A percentile compares a stretch with the other conserved stretches of the same genome.
Evolutionary conservation across 2,797 vertebrate species (phyloP).

Genomic region (Phyllotis vaccarum): DNA sequence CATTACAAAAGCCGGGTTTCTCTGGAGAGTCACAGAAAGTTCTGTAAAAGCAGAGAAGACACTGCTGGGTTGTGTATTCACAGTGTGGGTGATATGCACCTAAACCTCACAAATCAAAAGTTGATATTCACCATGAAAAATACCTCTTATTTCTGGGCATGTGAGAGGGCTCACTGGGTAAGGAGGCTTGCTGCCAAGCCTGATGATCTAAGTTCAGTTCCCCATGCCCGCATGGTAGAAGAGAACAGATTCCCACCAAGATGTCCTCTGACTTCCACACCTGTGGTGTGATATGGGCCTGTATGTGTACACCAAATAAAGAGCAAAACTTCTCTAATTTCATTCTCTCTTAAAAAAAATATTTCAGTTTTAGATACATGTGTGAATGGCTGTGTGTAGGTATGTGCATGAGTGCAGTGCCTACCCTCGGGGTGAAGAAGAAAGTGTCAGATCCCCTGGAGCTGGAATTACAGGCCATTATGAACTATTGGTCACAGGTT

Average conservation of each 20-base stretch:
- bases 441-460: not conserved
- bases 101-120: conserved; percentile 79
- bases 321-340: not conserved
- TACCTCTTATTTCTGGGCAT: not conserved
- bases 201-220: not conserved
- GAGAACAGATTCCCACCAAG: not conserved
- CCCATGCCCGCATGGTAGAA: not conserved
- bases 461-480: not conserved
- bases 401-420: not conserved
- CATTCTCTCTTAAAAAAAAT: not conserved
- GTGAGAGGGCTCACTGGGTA: not conserved
- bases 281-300: no score
- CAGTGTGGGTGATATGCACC: conserved; percentile 75
- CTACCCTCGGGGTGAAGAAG: not conserved
- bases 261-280: not conserved
- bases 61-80: conserved; percentile 77
- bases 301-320: not conserved
- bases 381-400: not conserved
- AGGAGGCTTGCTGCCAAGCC: not conserved
- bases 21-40: conserved; percentile 79
- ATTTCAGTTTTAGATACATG: not conserved
- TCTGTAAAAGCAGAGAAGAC: conserved; percentile 76
- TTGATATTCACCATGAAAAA: conserved; percentile 72
- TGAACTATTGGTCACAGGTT: not conserved
- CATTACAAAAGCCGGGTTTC: conserved; percentile 79